Conservation (phyloP, 2,113 vertebrate species). For the Astur gentilis region DNA sequence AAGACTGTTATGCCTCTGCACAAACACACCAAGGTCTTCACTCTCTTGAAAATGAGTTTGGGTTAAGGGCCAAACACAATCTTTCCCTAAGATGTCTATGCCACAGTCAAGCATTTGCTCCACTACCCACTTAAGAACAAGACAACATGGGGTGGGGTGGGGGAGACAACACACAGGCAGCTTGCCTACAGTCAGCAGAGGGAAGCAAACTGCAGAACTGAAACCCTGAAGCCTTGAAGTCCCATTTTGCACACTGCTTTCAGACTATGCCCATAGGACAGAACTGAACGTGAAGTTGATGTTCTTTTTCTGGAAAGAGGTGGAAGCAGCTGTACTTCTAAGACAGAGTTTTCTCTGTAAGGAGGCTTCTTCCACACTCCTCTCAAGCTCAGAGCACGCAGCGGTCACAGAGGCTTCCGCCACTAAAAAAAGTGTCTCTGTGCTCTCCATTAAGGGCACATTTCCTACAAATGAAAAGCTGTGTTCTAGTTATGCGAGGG, state of each 20-base stretch:
- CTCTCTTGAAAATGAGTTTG: background rate
- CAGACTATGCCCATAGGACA: background rate
- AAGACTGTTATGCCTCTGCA: background rate
- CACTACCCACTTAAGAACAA: background rate
- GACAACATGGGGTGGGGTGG: background rate
- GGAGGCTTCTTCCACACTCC: background rate
- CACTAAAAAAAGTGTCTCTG: background rate
- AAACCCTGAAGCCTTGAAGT: background rate
- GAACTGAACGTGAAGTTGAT: background rate
- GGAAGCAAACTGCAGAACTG: background rate
- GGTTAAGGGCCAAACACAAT: background rate
- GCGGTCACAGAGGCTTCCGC: background rate
- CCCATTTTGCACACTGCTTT: background rate
- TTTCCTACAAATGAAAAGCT: background rate
- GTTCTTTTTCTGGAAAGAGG: background rate
- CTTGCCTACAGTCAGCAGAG: background rate
- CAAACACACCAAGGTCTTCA: background rate
- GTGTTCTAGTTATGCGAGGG: fast-evolving
- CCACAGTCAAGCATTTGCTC: background rate
- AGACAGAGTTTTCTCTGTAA: background rate
- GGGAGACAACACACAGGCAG: background rate
- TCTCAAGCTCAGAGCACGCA: background rate
- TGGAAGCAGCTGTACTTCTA: background rate
- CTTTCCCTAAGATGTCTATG: background rate
- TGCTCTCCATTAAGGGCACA: background rate